These are phyloP conservation scores for Lemur catta DNA, from an alignment of 2,797 vertebrate species.

Conservation along the genomic window DNA sequence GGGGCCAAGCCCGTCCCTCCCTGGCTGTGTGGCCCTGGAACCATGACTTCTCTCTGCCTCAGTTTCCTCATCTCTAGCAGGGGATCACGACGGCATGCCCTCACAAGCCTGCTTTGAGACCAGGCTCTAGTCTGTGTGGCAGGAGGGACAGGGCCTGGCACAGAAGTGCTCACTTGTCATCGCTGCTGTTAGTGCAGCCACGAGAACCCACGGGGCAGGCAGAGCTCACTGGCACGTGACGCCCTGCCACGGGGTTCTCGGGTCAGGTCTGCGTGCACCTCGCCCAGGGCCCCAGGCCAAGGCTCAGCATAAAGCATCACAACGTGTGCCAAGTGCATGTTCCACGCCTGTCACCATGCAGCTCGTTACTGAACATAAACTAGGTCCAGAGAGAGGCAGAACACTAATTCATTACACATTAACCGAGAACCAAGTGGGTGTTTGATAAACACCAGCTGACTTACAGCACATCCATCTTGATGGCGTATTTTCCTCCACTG, in stretches of 20 bases:
- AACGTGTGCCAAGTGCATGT: rapidly evolving
- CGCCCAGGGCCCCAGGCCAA: not conserved
- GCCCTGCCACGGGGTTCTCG: not conserved
- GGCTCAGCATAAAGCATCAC: rapidly evolving
- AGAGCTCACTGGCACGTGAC: not conserved
- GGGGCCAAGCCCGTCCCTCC: no score
- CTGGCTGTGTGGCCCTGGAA: rapidly evolving
- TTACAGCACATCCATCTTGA: not conserved
- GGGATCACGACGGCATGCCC: rapidly evolving
- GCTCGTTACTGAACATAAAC: rapidly evolving
- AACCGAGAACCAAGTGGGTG: not conserved
- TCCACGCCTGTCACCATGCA: rapidly evolving
- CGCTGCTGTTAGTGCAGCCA: not conserved
- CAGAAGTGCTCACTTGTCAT: rapidly evolving
- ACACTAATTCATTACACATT: rapidly evolving
- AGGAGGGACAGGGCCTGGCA: rapidly evolving
- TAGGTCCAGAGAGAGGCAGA: not conserved
- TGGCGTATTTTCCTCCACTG: not conserved
- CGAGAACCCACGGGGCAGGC: not conserved
- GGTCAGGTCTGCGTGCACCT: not conserved
- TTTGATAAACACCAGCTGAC: not conserved
- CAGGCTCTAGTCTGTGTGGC: rapidly evolving
- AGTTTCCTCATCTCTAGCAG: rapidly evolving
- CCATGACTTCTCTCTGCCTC: not conserved
- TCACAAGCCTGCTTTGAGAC: not conserved